Conservation (phyloP, 2,113 vertebrate species). For the Toxostoma redivivum region DNA sequence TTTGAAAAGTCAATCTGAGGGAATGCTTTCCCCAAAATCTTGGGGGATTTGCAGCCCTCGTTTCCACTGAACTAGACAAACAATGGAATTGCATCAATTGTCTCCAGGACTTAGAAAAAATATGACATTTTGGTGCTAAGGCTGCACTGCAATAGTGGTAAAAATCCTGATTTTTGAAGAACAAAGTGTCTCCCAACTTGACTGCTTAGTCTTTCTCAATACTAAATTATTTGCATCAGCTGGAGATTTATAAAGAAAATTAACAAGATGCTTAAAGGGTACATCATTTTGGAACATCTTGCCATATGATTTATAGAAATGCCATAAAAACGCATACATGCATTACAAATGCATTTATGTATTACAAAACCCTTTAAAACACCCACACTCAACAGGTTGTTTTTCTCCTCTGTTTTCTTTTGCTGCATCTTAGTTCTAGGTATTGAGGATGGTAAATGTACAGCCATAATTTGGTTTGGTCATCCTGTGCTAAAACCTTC, state of each 20-base stretch:
- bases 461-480: background rate
- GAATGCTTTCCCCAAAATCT: background rate
- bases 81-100: background rate
- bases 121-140: background rate
- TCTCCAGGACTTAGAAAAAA: background rate
- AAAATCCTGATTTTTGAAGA: background rate
- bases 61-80: background rate
- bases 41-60: background rate
- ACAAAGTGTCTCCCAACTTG: background rate
- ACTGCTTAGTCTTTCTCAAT: background rate
- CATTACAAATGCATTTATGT: background rate
- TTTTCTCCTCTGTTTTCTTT: background rate
- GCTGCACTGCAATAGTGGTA: background rate
- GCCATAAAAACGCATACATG: background rate
- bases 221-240: background rate
- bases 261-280: background rate
- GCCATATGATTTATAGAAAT: background rate
- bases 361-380: conserved; percentile 13
- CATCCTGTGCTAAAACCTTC: background rate
- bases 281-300: background rate
- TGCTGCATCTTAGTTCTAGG: background rate
- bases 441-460: background rate
- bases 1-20: background rate
- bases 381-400: conserved; percentile 7
- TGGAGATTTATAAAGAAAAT: background rate